A percentile compares a stretch with the other conserved stretches of the same genome.
Evolutionary conservation across 2,113 vertebrate genomes (phyloP).

Genomic region (Nerophis ophidion): DNA sequence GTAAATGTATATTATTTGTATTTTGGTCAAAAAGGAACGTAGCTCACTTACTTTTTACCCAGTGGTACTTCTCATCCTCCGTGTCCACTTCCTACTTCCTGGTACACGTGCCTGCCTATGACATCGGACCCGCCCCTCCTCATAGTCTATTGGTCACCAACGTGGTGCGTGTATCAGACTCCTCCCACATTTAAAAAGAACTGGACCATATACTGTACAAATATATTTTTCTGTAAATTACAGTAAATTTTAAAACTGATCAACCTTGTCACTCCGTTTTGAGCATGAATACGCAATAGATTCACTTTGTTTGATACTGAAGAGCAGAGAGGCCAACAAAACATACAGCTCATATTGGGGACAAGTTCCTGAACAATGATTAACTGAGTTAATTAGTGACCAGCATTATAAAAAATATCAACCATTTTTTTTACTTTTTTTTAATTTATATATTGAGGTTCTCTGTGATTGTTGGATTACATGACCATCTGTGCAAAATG

Average conservation of each 20-base stretch:
- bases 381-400: no score
- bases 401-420: no score
- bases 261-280: neutral
- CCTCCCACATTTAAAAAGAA: neutral
- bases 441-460: neutral
- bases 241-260: no score
- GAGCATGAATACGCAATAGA: neutral
- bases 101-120: constrained; percentile 71
- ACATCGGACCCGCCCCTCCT: constrained; percentile 46
- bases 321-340: no score
- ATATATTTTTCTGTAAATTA: no score
- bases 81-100: constrained; percentile 74
- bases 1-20: neutral
- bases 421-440: neutral
- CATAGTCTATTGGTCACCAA: constrained; percentile 29
- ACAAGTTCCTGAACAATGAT: no score
- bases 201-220: neutral
- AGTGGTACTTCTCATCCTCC: constrained; percentile 21
- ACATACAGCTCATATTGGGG: no score
- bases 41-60: constrained; percentile 47
- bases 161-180: neutral
- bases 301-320: no score
- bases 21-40: neutral
- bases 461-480: neutral
- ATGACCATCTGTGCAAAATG: neutral